These are phyloP conservation scores for Epinephelus awoara DNA, from an alignment of 2,797 vertebrate species.

Conservation along the genomic window DNA sequence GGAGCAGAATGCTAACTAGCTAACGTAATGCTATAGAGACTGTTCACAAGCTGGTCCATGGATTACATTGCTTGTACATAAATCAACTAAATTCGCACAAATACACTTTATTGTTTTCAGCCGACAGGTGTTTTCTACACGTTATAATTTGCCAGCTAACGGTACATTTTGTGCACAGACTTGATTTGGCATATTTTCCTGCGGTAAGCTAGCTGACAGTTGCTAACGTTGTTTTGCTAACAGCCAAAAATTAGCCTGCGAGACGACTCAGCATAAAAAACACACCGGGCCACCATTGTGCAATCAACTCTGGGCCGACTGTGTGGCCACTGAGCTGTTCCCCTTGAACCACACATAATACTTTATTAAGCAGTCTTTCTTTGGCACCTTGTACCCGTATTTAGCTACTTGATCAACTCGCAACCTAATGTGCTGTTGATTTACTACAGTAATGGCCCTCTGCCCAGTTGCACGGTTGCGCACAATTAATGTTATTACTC, in stretches of 20 bases:
- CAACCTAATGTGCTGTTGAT: slow-evolving; percentile 8
- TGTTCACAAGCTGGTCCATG: not conserved
- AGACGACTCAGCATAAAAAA: slow-evolving; percentile 84
- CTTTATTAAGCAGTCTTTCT: not conserved
- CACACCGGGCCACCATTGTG: slow-evolving; percentile 80
- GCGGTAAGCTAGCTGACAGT: slow-evolving; percentile 38
- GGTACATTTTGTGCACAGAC: not conserved
- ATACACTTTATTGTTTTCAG: not conserved
- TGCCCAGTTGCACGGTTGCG: not conserved
- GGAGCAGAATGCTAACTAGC: slow-evolving; percentile 60
- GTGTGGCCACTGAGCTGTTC: slow-evolving; percentile 22
- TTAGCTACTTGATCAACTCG: not conserved
- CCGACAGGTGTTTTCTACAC: not conserved
- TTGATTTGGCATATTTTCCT: slow-evolving; percentile 18
- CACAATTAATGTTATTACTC: not conserved
- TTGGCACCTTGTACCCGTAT: not conserved
- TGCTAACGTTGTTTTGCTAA: slow-evolving; percentile 79
- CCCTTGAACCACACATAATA: not conserved
- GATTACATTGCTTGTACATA: not conserved
- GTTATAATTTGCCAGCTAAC: not conserved
- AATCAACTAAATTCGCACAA: not conserved
- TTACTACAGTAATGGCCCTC: not conserved
- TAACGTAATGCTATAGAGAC: slow-evolving; percentile 32
- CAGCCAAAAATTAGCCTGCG: slow-evolving; percentile 73
- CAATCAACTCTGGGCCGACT: slow-evolving; percentile 52